Evolutionary conservation across 2,797 vertebrate species (phyloP).

Genomic region (Onychomys leucogaster): DNA sequence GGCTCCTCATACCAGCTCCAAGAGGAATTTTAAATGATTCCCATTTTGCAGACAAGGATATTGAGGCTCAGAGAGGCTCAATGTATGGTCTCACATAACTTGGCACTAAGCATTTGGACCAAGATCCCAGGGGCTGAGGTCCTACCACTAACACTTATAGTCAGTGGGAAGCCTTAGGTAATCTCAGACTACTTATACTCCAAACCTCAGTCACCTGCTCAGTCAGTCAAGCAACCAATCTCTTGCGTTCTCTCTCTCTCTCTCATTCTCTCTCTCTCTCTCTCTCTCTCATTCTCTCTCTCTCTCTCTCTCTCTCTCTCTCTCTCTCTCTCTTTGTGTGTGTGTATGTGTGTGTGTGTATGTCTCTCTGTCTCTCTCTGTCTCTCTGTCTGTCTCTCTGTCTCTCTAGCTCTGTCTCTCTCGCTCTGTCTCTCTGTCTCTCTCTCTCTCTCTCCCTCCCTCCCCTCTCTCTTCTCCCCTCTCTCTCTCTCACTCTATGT

Average conservation of each 20-base stretch:
- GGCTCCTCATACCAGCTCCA: neutral
- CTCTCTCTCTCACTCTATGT: neutral
- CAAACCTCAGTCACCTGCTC: neutral
- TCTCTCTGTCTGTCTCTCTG: no score
- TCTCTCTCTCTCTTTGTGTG: neutral
- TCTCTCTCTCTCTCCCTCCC: no score
- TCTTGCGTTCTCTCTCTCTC: neutral
- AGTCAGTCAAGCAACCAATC: neutral
- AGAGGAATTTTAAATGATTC: neutral
- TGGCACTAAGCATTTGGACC: neutral
- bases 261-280: no score
- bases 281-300: no score
- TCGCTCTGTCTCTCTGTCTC: no score
- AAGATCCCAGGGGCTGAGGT: neutral
- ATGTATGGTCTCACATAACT: neutral
- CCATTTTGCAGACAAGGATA: constrained; percentile 7
- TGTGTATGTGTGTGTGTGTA: no score
- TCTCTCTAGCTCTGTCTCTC: no score
- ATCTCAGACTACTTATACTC: neutral
- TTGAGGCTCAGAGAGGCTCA: neutral
- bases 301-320: no score
- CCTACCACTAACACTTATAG: neutral
- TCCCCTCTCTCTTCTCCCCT: no score
- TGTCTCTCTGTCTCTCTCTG: no score
- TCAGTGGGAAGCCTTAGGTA: neutral